phyloP scores from a whole-genome alignment of 2,113 vertebrate genomes.

The Saguinus imperator region DNA sequence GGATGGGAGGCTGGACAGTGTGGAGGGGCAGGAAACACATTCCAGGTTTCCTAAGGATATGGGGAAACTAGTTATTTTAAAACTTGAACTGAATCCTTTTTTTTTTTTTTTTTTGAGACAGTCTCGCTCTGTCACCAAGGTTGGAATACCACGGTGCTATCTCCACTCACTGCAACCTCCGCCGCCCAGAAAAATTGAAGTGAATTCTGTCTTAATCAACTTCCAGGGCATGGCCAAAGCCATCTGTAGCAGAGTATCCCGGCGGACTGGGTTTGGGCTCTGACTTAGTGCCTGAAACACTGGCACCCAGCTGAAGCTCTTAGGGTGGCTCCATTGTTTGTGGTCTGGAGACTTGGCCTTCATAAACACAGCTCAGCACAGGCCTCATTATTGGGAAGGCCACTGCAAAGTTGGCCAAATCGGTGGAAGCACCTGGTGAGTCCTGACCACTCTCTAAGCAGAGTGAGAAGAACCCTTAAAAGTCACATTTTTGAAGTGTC shows the following conservation, averaged over 20 bases:
- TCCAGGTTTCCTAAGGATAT: neutral
- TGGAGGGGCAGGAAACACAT: neutral
- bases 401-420: neutral
- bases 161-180: too few species aligned
- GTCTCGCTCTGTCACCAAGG: too few species aligned
- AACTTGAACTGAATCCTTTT: neutral
- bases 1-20: neutral
- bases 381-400: neutral
- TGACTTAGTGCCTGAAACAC: neutral
- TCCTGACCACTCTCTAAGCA: neutral
- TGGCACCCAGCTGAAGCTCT: accelerated
- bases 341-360: neutral
- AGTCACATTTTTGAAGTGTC: neutral
- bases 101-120: too few species aligned
- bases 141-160: too few species aligned
- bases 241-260: neutral
- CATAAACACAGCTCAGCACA: neutral
- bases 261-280: neutral
- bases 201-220: neutral
- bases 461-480: neutral
- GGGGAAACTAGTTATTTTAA: neutral
- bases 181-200: too few species aligned
- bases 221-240: neutral
- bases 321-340: accelerated
- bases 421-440: accelerated